A percentile compares a stretch with the other conserved stretches of the same genome.
Evolutionary conservation across 2,113 vertebrate species (phyloP).

Genomic region (Neolamprologus sp.): DNA sequence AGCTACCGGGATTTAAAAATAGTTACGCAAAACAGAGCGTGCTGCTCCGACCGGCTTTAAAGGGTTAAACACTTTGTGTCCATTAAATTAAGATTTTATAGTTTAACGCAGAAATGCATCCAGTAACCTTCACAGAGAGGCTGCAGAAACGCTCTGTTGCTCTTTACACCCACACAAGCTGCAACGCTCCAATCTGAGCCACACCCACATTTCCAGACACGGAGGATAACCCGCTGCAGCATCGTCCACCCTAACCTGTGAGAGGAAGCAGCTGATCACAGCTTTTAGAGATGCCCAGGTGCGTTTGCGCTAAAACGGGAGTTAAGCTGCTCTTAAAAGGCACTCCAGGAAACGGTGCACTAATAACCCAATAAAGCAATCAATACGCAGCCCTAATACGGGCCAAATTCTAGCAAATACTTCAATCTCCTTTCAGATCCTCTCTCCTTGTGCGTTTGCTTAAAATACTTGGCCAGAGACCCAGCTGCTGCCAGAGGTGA

Average conservation of each 20-base stretch:
- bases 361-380: neutral
- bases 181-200: neutral
- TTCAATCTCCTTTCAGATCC: neutral
- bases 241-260: neutral
- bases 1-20: too few species aligned
- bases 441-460: neutral
- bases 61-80: neutral
- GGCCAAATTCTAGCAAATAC: neutral
- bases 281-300: neutral
- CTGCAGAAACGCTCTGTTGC: neutral
- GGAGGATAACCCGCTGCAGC: neutral
- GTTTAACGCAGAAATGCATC: neutral
- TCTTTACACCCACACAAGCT: neutral
- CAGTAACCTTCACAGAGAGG: neutral
- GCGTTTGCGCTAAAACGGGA: neutral
- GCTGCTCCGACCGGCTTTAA: rapidly evolving
- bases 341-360: neutral
- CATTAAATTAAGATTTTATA: neutral
- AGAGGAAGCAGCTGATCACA: neutral
- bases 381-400: neutral
- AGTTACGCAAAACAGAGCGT: rapidly evolving
- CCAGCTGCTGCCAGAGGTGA: constrained; percentile 8
- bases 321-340: neutral
- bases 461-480: neutral
- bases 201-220: neutral